Conservation (phyloP, 1,140 invertebrate species). For the Acromyrmex charruanus region DNA sequence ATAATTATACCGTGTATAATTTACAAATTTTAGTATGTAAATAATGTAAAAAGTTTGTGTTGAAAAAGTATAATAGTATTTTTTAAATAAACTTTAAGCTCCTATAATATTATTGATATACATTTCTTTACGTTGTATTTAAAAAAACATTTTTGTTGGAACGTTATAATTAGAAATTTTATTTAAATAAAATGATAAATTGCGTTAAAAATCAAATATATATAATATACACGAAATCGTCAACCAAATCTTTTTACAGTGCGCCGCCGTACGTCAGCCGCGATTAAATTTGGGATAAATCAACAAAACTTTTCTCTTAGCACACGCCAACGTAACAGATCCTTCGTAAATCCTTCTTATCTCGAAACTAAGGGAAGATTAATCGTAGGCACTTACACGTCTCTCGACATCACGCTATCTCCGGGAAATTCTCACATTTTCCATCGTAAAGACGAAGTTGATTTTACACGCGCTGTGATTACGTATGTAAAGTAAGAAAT, state of each 20-base stretch:
- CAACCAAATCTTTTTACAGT: slow-evolving; percentile 1
- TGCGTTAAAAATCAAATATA: background rate
- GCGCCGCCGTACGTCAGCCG: background rate
- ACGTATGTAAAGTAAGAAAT: slow-evolving; percentile 2
- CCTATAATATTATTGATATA: background rate
- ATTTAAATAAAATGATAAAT: background rate
- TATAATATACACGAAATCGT: background rate
- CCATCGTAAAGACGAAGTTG: slow-evolving; percentile 33
- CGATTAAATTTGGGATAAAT: slow-evolving; percentile 61
- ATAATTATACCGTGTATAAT: no score
- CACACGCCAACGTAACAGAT: slow-evolving; percentile 44
- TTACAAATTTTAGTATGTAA: no score
- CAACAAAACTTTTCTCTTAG: slow-evolving; percentile 57
- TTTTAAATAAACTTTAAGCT: background rate
- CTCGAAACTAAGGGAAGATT: slow-evolving; percentile 62
- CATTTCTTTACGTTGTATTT: background rate
- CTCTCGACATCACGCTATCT: slow-evolving; percentile 41
- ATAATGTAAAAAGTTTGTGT: background rate
- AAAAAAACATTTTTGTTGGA: background rate
- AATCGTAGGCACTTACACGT: slow-evolving; percentile 54
- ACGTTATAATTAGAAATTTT: background rate
- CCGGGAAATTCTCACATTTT: slow-evolving; percentile 54
- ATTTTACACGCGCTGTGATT: slow-evolving; percentile 26
- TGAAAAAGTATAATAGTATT: background rate
- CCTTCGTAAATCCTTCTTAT: slow-evolving; percentile 71